phyloP scores from a whole-genome alignment of 1,140 invertebrate species.

The Lordiphosa collinella region DNA sequence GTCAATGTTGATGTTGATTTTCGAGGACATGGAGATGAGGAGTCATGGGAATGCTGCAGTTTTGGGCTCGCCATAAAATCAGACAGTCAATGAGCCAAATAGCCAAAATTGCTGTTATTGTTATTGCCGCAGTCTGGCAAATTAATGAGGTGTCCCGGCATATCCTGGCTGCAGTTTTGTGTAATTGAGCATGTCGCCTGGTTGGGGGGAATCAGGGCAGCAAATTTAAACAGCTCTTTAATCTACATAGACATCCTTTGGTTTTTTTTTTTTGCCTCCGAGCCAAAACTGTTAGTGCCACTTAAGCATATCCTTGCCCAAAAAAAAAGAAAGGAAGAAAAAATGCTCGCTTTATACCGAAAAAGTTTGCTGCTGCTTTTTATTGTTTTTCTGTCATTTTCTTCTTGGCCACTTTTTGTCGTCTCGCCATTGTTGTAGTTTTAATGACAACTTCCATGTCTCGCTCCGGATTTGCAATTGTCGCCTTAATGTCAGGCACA shows the following conservation, averaged over 20 bases:
- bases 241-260: neutral
- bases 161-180: constrained; percentile 35
- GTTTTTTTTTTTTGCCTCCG: neutral
- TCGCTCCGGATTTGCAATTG: constrained; percentile 49
- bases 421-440: constrained; percentile 60
- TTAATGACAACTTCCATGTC: constrained; percentile 58
- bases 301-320: constrained; percentile 68
- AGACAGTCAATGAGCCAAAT: constrained; percentile 73
- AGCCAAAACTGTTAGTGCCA: constrained; percentile 65
- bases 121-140: constrained; percentile 61
- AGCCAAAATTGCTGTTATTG: constrained; percentile 65
- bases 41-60: neutral
- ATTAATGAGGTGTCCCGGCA: constrained; percentile 68
- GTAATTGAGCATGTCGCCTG: constrained; percentile 35
- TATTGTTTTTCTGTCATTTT: constrained; percentile 44
- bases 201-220: neutral
- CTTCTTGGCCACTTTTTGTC: constrained; percentile 18
- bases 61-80: constrained; percentile 54
- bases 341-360: neutral
- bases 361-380: constrained; percentile 44
- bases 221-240: constrained; percentile 11
- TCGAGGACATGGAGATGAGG: constrained; percentile 35
- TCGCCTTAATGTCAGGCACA: constrained; percentile 63
- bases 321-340: constrained; percentile 41
- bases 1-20: constrained; percentile 67